phyloP scores from a whole-genome alignment of 2,113 vertebrate species.

The Pachycephala philippinensis region DNA sequence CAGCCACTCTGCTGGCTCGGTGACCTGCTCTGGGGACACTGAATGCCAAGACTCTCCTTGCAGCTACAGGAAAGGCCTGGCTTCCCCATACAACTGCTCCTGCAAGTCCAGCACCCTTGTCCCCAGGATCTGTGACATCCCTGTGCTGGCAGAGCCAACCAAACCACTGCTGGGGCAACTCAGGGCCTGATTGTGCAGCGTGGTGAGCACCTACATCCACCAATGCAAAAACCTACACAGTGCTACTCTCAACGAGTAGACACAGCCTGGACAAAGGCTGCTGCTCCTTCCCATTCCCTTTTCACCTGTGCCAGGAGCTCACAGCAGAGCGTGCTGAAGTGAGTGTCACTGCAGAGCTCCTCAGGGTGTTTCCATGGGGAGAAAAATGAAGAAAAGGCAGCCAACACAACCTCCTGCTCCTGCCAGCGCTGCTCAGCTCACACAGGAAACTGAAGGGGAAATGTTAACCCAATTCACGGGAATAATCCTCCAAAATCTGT shows the following conservation, averaged over 20 bases:
- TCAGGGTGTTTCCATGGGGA: background rate
- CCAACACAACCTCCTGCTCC: background rate
- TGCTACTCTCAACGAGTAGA: background rate
- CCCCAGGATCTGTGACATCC: background rate
- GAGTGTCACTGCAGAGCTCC: background rate
- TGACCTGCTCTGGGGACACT: background rate
- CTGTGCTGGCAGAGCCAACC: background rate
- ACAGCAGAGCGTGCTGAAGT: fast-evolving
- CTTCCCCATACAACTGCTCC: background rate
- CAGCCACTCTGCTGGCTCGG: background rate
- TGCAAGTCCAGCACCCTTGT: background rate
- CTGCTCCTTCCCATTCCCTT: background rate
- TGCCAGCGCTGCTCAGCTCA: background rate
- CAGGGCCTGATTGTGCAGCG: background rate
- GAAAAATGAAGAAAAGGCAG: background rate
- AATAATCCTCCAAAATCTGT: background rate
- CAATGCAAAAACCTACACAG: background rate
- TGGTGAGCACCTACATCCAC: background rate
- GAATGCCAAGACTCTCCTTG: background rate
- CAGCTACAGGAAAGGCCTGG: background rate
- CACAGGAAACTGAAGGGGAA: background rate
- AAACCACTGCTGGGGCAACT: background rate
- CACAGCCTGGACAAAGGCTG: background rate
- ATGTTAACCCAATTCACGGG: fast-evolving
- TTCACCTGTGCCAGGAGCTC: background rate